Base-by-base conservation (phyloP, 2,113 vertebrate genomes). In the Cyanocitta stelleri region DNA sequence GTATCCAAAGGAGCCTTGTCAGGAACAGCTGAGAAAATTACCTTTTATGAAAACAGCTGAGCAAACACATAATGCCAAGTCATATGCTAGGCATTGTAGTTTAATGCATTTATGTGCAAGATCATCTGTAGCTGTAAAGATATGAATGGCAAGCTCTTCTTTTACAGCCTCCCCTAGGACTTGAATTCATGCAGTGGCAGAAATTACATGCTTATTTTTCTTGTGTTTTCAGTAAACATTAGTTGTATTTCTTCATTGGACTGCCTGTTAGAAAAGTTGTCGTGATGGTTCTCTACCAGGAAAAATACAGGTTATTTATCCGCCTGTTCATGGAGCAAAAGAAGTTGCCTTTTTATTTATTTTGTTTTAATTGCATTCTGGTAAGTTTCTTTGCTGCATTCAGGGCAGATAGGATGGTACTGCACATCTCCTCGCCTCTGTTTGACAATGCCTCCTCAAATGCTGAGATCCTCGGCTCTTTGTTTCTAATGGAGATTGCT, bases 1-100 rank as follows among this genome's bases (percentile, higher is more conserved):
- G 43, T 81, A 79, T 88, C 73, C 35, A 61, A 75, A 91, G 51
- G 39, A 85, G 13, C 43, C 44, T 41, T 88, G 64, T 84, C 62
- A 76, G 84, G 46, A 92, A 13, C 56, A 78, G 58, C 87, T 79
- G 89, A 93, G 84, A 80, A 93, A 89, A 95, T 93, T 21, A 55
- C 52, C 87, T 95, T 86, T 66, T 58, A 69, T 56, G 64, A 84
- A 92, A 95, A 78, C 61, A 87, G 76, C 88, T 92, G 92, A 96
- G 88, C 84, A 93, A 93, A 95, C 56, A 72, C 68, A 20, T 61
- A 68, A 20, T 46, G 58, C 23, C 52, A 14, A 67, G 63, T 84
- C 78, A 35, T 51, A 30, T 49, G 32, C 37, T 67, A 39, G 77
- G 39, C 9, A 11, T 10, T 87, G 80, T 63, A 54, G 69, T 63